These are phyloP conservation scores for Laticauda colubrina DNA, from an alignment of 2,113 vertebrate genomes.

Conservation along the genomic window DNA sequence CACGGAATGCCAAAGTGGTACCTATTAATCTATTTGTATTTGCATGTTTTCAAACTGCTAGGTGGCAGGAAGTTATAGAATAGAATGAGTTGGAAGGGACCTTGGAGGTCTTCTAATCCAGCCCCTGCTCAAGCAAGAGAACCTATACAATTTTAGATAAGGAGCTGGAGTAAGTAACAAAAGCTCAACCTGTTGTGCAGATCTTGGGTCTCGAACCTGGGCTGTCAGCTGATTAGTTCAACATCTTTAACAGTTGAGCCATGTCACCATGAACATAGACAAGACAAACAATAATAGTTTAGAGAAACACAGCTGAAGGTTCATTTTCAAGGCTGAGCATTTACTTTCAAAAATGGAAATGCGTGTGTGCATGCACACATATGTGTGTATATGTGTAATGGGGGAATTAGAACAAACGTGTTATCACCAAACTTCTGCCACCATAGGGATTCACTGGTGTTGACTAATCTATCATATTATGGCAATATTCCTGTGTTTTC, in stretches of 20 bases:
- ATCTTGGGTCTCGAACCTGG: background rate
- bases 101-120: too few species aligned
- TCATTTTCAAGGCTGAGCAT: constrained; percentile 41
- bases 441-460: background rate
- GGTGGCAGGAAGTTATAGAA: too few species aligned
- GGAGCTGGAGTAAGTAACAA: background rate
- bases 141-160: too few species aligned
- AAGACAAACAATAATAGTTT: background rate
- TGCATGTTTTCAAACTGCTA: background rate
- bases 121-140: too few species aligned
- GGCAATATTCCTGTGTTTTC: background rate
- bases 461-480: background rate
- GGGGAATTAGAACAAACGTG: background rate
- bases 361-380: background rate
- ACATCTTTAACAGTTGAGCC: background rate
- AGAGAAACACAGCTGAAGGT: background rate
- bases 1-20: background rate
- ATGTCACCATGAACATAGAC: background rate
- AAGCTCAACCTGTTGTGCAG: background rate
- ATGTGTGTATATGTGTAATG: background rate
- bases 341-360: constrained; percentile 27
- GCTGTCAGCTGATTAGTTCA: background rate
- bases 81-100: too few species aligned
- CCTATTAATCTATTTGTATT: background rate
- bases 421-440: background rate